A percentile compares a stretch with the other conserved stretches of the same genome.
phyloP scores from a whole-genome alignment of 2,797 vertebrate genomes.

The Rhinogobio ventralis region DNA sequence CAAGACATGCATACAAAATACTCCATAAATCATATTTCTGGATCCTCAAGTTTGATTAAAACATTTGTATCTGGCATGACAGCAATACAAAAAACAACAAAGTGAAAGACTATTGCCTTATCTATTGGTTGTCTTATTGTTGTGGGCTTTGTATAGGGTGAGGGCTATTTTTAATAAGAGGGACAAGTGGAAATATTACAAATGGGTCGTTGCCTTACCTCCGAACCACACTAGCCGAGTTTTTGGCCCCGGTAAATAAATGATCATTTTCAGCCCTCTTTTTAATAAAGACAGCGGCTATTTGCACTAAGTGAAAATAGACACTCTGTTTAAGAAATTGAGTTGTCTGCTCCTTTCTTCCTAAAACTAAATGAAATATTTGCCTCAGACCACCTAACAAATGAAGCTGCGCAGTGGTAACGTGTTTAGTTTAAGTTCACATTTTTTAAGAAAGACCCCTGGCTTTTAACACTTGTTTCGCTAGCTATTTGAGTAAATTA shows the following conservation, averaged over 20 bases:
- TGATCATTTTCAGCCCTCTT: too few species aligned
- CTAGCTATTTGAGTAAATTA: neutral
- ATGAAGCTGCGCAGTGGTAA: neutral
- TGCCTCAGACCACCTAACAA: neutral
- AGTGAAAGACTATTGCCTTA: neutral
- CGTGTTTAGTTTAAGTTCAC: neutral
- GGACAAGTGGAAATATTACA: neutral
- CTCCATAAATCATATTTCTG: neutral
- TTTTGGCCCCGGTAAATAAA: neutral
- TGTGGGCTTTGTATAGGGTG: neutral
- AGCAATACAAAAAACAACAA: neutral
- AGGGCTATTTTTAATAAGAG: neutral
- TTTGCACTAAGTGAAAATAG: too few species aligned
- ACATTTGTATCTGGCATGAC: neutral
- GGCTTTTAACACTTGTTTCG: too few species aligned
- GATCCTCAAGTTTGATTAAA: neutral
- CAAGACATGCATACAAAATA: too few species aligned
- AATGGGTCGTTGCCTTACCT: too few species aligned
- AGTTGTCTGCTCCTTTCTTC: neutral
- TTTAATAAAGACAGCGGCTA: too few species aligned
- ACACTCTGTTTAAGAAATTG: neutral
- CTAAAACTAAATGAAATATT: too few species aligned
- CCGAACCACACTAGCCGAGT: too few species aligned
- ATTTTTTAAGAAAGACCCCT: too few species aligned
- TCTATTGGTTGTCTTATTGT: neutral